Percentiles rank a stretch among this genome's conserved stretches.
Conservation (phyloP, 2,888 invertebrate species). For the Drosophila setosimentum region DNA sequence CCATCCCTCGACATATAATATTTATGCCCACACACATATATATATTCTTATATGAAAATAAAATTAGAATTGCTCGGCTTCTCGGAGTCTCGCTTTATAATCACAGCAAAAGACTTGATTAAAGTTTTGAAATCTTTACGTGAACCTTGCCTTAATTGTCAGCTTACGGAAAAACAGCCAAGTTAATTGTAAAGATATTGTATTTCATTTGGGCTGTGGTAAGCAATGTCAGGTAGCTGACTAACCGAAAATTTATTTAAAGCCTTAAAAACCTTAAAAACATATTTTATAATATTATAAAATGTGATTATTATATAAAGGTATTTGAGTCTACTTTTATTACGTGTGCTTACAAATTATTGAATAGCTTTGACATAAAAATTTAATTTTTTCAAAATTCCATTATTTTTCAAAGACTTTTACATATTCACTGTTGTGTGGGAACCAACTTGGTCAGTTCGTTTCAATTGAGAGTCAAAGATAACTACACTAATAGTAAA, state of each 20-base stretch:
- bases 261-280: too few relatives aligned
- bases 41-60: conserved; percentile 44
- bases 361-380: too few relatives aligned
- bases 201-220: not conserved
- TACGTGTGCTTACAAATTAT: not conserved
- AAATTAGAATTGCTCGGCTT: conserved; percentile 72
- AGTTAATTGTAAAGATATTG: conserved; percentile 9
- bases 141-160: conserved; percentile 20
- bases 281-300: not conserved
- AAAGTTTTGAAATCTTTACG: conserved; percentile 34
- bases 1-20: conserved; percentile 53
- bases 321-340: not conserved
- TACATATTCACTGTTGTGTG: not conserved
- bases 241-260: not conserved
- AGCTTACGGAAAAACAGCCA: conserved; percentile 7
- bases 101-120: conserved; percentile 53
- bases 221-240: not conserved
- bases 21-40: conserved; percentile 45
- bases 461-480: not conserved
- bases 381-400: not conserved
- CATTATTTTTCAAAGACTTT: not conserved
- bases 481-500: accelerated
- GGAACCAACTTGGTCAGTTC: not conserved
- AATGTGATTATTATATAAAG: not conserved
- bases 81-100: conserved; percentile 38